Evolutionary conservation across 1,140 invertebrate genomes (phyloP).

Genomic region (Popillia japonica): DNA sequence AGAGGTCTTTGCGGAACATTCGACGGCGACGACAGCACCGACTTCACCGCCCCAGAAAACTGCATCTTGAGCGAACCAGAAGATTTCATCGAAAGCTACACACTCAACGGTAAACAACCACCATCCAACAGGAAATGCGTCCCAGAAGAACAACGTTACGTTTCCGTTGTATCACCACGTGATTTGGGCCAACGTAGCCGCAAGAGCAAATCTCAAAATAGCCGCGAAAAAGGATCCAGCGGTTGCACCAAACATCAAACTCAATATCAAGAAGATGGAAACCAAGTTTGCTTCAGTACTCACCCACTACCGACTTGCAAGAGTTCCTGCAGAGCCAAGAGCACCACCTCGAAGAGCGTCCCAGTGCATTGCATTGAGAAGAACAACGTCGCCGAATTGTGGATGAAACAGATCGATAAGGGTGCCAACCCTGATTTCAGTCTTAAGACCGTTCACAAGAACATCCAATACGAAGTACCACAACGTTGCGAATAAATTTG

Average conservation of each 20-base stretch:
- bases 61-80: conserved; percentile 63
- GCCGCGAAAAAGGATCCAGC: neutral
- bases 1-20: conserved; percentile 73
- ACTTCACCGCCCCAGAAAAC: conserved; percentile 68
- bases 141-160: conserved; percentile 54
- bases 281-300: conserved; percentile 66
- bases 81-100: conserved; percentile 66
- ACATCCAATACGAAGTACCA: conserved; percentile 46
- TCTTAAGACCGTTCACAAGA: conserved; percentile 45
- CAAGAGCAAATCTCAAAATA: neutral
- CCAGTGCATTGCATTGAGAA: conserved; percentile 65
- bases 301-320: conserved; percentile 63
- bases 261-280: conserved; percentile 62
- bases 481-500: conserved; percentile 35
- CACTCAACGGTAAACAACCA: conserved; percentile 44
- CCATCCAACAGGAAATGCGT: conserved; percentile 53
- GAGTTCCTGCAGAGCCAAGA: conserved; percentile 55
- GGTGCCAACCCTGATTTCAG: conserved; percentile 67
- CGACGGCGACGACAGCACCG: conserved; percentile 65
- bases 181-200: neutral
- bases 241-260: conserved; percentile 59
- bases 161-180: neutral
- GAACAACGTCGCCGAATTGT: conserved; percentile 58
- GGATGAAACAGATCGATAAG: conserved; percentile 64
- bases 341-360: conserved; percentile 57